Percentiles rank a stretch among this genome's conserved stretches.
These are phyloP conservation scores for Platycheirus albimanus DNA, from an alignment of 2,888 invertebrate species.

Conservation along the genomic window DNA sequence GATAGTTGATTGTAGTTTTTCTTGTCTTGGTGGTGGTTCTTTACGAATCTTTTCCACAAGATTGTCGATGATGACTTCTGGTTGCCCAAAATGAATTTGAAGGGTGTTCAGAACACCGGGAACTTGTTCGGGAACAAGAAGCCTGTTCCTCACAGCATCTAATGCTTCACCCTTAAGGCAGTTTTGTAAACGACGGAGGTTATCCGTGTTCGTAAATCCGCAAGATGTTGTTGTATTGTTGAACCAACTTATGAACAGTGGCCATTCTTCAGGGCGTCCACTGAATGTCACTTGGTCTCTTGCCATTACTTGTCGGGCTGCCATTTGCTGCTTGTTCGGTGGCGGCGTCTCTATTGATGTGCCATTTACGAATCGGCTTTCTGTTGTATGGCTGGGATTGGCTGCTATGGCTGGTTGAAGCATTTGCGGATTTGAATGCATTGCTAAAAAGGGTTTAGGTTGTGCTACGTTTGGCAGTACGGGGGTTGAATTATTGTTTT, in stretches of 20 bases:
- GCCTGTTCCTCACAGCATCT: constrained; percentile 19
- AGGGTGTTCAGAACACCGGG: neutral
- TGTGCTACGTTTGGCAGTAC: constrained; percentile 3
- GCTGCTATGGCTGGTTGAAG: neutral
- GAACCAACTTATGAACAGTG: constrained; percentile 9
- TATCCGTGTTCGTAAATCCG: constrained; percentile 13
- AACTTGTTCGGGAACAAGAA: constrained; percentile 23
- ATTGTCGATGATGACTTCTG: constrained; percentile 5
- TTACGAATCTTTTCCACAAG: too few species aligned
- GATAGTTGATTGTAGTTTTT: constrained; percentile 25
- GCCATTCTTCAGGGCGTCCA: constrained; percentile 11
- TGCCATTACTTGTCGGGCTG: constrained; percentile 25
- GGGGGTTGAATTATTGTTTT: neutral
- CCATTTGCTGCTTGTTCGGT: constrained; percentile 17
- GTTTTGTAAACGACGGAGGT: constrained; percentile 13
- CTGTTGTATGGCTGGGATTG: neutral
- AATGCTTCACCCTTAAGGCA: constrained; percentile 16
- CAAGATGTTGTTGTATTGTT: constrained; percentile 4
- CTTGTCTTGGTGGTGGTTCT: too few species aligned
- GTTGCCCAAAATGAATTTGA: neutral
- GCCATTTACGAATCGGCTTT: neutral
- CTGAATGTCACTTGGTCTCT: constrained; percentile 2
- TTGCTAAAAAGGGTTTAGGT: neutral
- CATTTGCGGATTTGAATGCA: neutral
- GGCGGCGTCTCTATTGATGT: neutral